Evolutionary conservation across 2,797 vertebrate species (phyloP), one percentile per base, ranked within the genome.

Genomic region (Phaenicophaeus curvirostris): DNA sequence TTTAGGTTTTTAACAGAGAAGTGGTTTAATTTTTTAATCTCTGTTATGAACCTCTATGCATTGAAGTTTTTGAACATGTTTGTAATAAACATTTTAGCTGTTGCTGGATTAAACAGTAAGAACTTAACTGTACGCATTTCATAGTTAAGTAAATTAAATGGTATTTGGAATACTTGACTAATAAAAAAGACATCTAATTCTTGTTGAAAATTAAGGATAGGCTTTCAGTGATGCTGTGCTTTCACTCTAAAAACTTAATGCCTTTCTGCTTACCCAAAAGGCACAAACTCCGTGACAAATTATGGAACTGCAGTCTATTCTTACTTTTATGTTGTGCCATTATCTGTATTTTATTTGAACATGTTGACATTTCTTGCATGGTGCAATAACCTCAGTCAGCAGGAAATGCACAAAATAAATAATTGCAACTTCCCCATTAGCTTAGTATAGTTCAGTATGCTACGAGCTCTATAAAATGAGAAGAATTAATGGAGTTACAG

Each of bases 331-430:
- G 48, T 88, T 3, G 0, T 63, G 53, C 37, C 25, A 62, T 88
- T 84, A 78, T 78, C 87, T 50, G 54, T 73, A 35, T 90, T 96
- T 95, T 93, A 75, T 92, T 94, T 72, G 61, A 71, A 59, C 41
- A 39, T 13, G 1, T 37, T 95, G 85, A 69, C 48, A 24, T 39
- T 81, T 87, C 72, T 81, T 95, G 59, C 42, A 33, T 93, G 69
- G 61, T 74, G 87, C 88, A 92, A 44, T 94, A 81, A 89, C 54
- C 59, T 93, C 94, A 84, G 85, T 85, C 92, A 94, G 87, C 81
- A 91, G 59, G 80, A 95, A 95, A 91, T 74, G 88, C 77, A 93
- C 85, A 82, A 94, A 94, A 91, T 81, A 96, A 95, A 93, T 95
- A 96, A 96, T 86, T 89, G 71, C 58, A 96, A 2, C 50, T 87